These are phyloP conservation scores for Capitulum mitella DNA, from an alignment of 2,888 invertebrate species.

Conservation along the genomic window DNA sequence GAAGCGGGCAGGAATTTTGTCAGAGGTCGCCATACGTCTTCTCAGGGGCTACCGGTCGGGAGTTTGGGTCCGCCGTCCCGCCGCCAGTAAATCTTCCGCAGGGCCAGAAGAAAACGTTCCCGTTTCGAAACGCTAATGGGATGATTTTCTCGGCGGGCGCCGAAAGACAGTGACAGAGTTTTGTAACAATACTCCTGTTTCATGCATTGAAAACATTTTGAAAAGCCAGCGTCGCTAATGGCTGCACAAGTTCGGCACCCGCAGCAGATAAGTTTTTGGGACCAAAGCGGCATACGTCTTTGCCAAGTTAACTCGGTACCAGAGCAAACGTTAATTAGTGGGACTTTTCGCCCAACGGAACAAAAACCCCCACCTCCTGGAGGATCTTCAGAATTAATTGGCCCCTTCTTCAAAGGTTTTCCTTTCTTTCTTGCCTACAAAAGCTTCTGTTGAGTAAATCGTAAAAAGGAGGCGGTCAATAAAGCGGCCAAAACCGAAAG, in stretches of 20 bases:
- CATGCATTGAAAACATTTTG: conserved; percentile 10
- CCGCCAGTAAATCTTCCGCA: background rate
- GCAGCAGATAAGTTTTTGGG: conserved; percentile 7
- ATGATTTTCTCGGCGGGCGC: background rate
- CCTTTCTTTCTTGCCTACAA: background rate
- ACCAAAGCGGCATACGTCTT: too few relatives aligned
- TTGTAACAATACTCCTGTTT: background rate
- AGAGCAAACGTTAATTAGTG: conserved; percentile 12
- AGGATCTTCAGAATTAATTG: background rate
- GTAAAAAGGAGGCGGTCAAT: too few relatives aligned
- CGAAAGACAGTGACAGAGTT: conserved; percentile 15
- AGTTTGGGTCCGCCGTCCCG: background rate
- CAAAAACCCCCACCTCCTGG: background rate
- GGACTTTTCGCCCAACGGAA: background rate
- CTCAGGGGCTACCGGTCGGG: conserved; percentile 3
- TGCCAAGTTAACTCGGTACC: too few relatives aligned
- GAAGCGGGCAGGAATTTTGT: conserved; percentile 1
- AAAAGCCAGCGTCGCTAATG: background rate
- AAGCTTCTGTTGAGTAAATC: background rate
- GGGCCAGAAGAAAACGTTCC: background rate
- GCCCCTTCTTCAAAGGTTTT: background rate
- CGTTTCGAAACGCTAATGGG: conserved; percentile 17
- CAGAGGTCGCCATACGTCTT: background rate
- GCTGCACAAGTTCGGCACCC: background rate
- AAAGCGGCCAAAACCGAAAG: too few relatives aligned